Percentiles rank a stretch among this genome's conserved stretches.
phyloP scores from a whole-genome alignment of 2,888 invertebrate genomes.

The Sericinus montela region DNA sequence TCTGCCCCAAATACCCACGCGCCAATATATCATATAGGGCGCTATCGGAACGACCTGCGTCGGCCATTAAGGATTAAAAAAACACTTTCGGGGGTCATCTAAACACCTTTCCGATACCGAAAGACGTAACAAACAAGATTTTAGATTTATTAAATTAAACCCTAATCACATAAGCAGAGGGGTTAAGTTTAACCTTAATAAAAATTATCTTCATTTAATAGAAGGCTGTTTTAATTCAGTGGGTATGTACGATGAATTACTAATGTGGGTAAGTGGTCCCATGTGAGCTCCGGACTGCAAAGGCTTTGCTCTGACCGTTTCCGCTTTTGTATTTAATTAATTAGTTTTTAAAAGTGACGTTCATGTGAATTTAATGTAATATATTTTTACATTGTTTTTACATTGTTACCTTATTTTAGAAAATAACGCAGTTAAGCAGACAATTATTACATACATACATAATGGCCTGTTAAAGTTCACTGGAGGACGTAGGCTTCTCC shows the following conservation, averaged over 20 bases:
- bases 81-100: conserved; percentile 59
- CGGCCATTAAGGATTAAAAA: conserved; percentile 70
- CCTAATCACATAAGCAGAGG: conserved; percentile 22
- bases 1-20: conserved; percentile 38
- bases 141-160: conserved; percentile 24
- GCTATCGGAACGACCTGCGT: conserved; percentile 48
- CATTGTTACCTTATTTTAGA: too few species aligned
- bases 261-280: conserved; percentile 65
- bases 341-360: conserved; percentile 28
- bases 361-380: neutral
- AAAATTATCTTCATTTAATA: conserved; percentile 15
- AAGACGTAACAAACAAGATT: conserved; percentile 19
- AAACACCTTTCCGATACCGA: conserved; percentile 36
- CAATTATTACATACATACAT: too few species aligned
- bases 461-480: too few species aligned
- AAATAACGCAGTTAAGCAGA: too few species aligned
- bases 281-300: conserved; percentile 37
- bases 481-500: too few species aligned
- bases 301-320: conserved; percentile 35
- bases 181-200: conserved; percentile 19
- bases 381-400: too few species aligned
- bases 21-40: conserved; percentile 54
- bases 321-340: conserved; percentile 30
- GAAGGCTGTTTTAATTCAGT: conserved; percentile 53
- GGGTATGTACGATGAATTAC: conserved; percentile 60